Base-by-base conservation (phyloP, 1,140 invertebrate species). In the Solenopsis invicta region DNA sequence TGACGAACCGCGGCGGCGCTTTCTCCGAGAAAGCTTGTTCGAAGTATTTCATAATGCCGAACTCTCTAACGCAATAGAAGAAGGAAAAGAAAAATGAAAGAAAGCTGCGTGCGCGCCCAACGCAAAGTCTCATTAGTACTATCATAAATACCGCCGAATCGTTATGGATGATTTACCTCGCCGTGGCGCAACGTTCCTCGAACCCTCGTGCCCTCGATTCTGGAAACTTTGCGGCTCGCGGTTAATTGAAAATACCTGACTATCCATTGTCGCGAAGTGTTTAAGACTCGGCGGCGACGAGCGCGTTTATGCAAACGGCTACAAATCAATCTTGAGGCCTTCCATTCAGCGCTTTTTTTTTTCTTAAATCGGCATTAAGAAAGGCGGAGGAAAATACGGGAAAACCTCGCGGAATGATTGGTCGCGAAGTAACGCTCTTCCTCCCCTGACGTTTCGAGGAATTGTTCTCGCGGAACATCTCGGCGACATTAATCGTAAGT, bases 191-290 rank as follows among this genome's bases (percentile, higher is more conserved):
- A 84, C 29, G 54, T 52, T 29, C 1, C 10, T 48, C 16, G 8
- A 48, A 82, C n/a, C 41, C 37, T n/a, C 34, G 18, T 24, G 80
- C 80, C 80, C 80, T 61, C 80, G n/a, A 62, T 84, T 75, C 80
- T 24, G 34, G 10, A 71, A 71, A 81, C 77, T 81, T 71, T 37
- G 77, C n/a, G n/a, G 24, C 59, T 54, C 59, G 72, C 34, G 64
- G 82, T 37, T 88, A 78, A 88, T 88, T 86, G 64, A 62, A 72
- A 78, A 86, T 86, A 62, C 62, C 74, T 64, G 64, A 24, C 75
- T 48, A 9, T 4, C 16, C 69, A 24, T 84, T 84, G 80, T 84
- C 69, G n/a, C 10, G 16, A 10, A 0, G 61, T 50, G 61, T 50
- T 82, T 74, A 74, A 82, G 66, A 71, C 64, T 52, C 16, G 62